A percentile compares a stretch with the other conserved stretches of the same genome.
phyloP scores from a whole-genome alignment of 2,797 vertebrate genomes.

The Miichthys miiuy region DNA sequence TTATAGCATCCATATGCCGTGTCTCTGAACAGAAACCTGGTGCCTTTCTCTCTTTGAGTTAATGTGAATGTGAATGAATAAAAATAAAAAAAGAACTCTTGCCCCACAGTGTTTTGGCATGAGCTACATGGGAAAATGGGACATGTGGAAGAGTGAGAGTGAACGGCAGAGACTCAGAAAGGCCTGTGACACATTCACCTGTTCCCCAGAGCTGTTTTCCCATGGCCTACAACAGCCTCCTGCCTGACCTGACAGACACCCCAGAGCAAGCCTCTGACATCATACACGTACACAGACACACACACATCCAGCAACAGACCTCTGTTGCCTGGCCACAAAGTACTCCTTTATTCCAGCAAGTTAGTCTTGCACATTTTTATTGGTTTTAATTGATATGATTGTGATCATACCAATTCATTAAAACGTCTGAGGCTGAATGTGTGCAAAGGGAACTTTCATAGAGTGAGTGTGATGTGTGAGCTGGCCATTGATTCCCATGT shows the following conservation, averaged over 20 bases:
- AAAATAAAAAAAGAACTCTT: slow-evolving; percentile 49
- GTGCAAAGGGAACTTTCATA: not conserved
- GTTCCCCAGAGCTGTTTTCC: slow-evolving; percentile 84
- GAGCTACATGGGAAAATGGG: slow-evolving; percentile 75
- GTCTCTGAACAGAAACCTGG: slow-evolving; percentile 14
- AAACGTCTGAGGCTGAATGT: slow-evolving; percentile 4
- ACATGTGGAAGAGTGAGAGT: slow-evolving; percentile 62
- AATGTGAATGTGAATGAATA: slow-evolving; percentile 30
- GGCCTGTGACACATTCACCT: slow-evolving; percentile 86
- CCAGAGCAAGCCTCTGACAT: slow-evolving; percentile 54
- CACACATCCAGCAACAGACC: slow-evolving; percentile 38
- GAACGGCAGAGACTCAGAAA: slow-evolving; percentile 59
- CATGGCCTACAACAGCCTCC: slow-evolving; percentile 81
- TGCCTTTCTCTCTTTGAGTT: slow-evolving; percentile 17
- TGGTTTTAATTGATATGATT: not conserved
- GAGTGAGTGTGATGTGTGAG: not conserved
- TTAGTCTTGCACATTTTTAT: not conserved
- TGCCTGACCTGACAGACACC: slow-evolving; percentile 69
- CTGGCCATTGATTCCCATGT: not conserved
- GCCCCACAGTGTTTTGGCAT: slow-evolving; percentile 80
- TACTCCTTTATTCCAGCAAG: slow-evolving; percentile 15
- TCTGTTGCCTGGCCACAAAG: slow-evolving; percentile 6
- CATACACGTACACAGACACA: slow-evolving; percentile 37
- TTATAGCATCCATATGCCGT: not conserved
- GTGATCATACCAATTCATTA: not conserved